phyloP scores from a whole-genome alignment of 2,888 invertebrate genomes.

The Drosophila kokeensis region DNA sequence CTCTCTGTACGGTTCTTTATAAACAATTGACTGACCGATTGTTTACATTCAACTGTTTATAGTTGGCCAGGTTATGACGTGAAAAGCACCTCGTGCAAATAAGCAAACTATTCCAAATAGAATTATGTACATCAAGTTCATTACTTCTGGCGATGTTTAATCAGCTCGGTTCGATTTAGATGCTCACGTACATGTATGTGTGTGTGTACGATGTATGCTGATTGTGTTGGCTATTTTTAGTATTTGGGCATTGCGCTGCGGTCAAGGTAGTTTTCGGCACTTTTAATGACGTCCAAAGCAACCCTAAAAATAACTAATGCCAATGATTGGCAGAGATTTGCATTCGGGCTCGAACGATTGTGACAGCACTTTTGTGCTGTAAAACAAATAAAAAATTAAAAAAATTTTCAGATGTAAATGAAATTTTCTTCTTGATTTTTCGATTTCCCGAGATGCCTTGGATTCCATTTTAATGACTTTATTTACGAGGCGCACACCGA shows the following conservation, averaged over 20 bases:
- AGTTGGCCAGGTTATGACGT: slow-evolving; percentile 60
- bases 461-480: slow-evolving; percentile 77
- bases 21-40: slow-evolving; percentile 37
- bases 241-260: slow-evolving; percentile 53
- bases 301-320: slow-evolving; percentile 32
- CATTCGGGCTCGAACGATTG: slow-evolving; percentile 29
- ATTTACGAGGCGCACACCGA: slow-evolving; percentile 74
- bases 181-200: slow-evolving; percentile 64
- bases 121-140: slow-evolving; percentile 76
- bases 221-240: slow-evolving; percentile 57
- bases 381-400: neutral
- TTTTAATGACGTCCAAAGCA: slow-evolving; percentile 58
- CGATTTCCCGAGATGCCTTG: slow-evolving; percentile 56
- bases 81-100: slow-evolving; percentile 72
- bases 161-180: slow-evolving; percentile 67
- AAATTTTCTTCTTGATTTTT: slow-evolving; percentile 3
- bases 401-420: slow-evolving; percentile 20
- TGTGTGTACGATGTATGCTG: slow-evolving; percentile 22
- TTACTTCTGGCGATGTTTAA: slow-evolving; percentile 64
- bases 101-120: slow-evolving; percentile 67
- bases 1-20: slow-evolving; percentile 7
- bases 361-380: slow-evolving; percentile 37
- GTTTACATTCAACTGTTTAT: slow-evolving; percentile 42
- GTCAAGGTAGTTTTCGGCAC: slow-evolving; percentile 73
- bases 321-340: slow-evolving; percentile 32